A percentile compares a stretch with the other conserved stretches of the same genome.
phyloP scores from a whole-genome alignment of 1,140 invertebrate genomes.

The Lanistes nyassanus region DNA sequence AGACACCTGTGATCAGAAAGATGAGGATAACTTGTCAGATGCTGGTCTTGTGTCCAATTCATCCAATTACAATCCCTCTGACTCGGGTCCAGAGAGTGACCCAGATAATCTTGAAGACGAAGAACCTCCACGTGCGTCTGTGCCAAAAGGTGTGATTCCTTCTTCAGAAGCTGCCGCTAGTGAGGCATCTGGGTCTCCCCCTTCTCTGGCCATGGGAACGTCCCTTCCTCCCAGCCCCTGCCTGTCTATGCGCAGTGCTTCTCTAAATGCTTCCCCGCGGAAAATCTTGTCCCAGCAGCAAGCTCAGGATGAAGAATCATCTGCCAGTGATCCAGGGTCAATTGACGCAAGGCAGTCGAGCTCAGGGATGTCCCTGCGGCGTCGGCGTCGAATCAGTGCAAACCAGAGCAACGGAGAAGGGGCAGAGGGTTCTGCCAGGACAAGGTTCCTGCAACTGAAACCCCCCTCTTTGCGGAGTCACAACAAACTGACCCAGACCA shows the following conservation, averaged over 20 bases:
- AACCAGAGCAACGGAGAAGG: slow-evolving; percentile 17
- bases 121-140: not conserved
- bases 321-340: slow-evolving; percentile 22
- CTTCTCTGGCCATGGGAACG: not conserved
- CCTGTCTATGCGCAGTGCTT: not conserved
- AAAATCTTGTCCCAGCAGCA: slow-evolving; percentile 16
- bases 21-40: slow-evolving; percentile 20
- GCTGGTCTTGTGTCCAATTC: slow-evolving; percentile 23
- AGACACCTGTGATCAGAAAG: slow-evolving; percentile 1
- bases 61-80: slow-evolving; percentile 36
- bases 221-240: not conserved
- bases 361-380: slow-evolving; percentile 14
- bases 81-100: slow-evolving; percentile 36
- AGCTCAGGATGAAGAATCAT: slow-evolving; percentile 16
- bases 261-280: slow-evolving; percentile 8
- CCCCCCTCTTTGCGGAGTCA: slow-evolving; percentile 23
- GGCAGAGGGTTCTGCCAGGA: not conserved
- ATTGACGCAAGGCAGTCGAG: slow-evolving; percentile 18
- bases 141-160: not conserved
- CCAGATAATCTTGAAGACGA: slow-evolving; percentile 20
- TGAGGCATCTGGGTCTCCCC: not conserved
- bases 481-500: slow-evolving; percentile 14
- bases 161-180: not conserved
- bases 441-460: slow-evolving; percentile 23
- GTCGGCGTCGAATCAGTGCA: slow-evolving; percentile 24